Conservation (phyloP, 2,888 invertebrate genomes). For the Drosophila fulvimacula region DNA sequence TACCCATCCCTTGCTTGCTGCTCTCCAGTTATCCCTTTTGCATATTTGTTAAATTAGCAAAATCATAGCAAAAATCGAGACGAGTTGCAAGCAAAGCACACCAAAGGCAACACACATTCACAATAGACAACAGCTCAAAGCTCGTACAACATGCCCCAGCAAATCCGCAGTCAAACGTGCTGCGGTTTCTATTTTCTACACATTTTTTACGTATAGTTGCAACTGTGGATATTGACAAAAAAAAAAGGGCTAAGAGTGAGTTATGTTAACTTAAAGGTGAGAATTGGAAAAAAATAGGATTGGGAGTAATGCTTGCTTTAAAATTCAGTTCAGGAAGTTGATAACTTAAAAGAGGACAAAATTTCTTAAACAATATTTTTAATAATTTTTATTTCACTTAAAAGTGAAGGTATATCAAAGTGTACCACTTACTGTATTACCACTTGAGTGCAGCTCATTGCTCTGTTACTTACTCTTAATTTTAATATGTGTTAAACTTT, state of each 20-base stretch:
- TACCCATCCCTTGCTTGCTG: background rate
- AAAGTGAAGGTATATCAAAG: too few relatives aligned
- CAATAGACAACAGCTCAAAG: slow-evolving; percentile 56
- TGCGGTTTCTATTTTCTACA: slow-evolving; percentile 65
- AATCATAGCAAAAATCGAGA: slow-evolving; percentile 49
- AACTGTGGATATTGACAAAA: slow-evolving; percentile 3
- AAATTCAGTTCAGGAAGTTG: background rate
- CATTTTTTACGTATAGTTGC: slow-evolving; percentile 41
- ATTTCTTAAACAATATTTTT: too few relatives aligned
- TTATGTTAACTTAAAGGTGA: slow-evolving; percentile 1
- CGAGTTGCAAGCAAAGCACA: slow-evolving; percentile 33
- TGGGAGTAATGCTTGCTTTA: background rate
- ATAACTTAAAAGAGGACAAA: too few relatives aligned
- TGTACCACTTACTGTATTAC: too few relatives aligned
- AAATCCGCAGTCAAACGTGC: slow-evolving; percentile 69
- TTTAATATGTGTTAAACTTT: too few relatives aligned
- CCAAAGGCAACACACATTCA: slow-evolving; percentile 12
- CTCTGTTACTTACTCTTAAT: too few relatives aligned
- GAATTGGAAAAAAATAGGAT: background rate
- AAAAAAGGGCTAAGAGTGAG: background rate
- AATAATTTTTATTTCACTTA: too few relatives aligned
- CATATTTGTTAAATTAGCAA: slow-evolving; percentile 55
- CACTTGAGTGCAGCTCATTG: too few relatives aligned
- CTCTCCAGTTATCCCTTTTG: background rate
- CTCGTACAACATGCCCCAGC: slow-evolving; percentile 59